Evolutionary conservation across 2,797 vertebrate genomes (phyloP), one percentile per base, ranked within the genome.

Genomic region (Cryptoprocta ferox): DNA sequence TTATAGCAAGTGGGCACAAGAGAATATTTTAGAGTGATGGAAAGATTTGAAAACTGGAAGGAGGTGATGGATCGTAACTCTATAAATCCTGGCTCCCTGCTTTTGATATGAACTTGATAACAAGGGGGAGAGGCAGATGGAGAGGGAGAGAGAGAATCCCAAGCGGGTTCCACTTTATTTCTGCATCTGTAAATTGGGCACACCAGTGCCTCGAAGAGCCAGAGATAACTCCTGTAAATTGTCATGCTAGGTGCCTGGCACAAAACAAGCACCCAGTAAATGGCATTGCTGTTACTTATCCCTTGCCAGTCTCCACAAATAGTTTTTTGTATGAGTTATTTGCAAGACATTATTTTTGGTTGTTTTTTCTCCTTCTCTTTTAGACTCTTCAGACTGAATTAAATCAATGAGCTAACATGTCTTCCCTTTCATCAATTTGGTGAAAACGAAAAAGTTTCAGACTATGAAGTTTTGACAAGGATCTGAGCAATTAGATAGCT

Each of bases 391-490:
- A 61, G 59, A 21, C 15, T 75, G 84, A 93, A 80, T 87, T 78
- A 61, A 82, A 96, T 91, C 82, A 63, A 0, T 5, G 65, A 82
- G 53, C 37, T 21, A 80, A 85, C 39, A 32, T 66, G 68, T 68
- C 39, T 37, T 53, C 6, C 19, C 19, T 19, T 42, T 56, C 85
- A 70, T 79, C 21, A 9, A 11, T 84, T 92, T 95, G 97, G 75
- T 50, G 89, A 96, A 85, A 79, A 50, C 45, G 73, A 42, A 92
- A 73, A 91, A 76, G 42, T 79, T 88, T 71, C 45, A 83, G 83
- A 81, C 45, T 16, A 35, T 91, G 30, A 76, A 5, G 24, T 95
- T 95, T 93, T 91, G 93, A 78, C 76, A 85, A 92, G 80, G 59
- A 75, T 83, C 8, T 7, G 63, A 96, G 70, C 83, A 76, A 37